Conservation (phyloP, 2,113 vertebrate species). For the Sorex fumeus region DNA sequence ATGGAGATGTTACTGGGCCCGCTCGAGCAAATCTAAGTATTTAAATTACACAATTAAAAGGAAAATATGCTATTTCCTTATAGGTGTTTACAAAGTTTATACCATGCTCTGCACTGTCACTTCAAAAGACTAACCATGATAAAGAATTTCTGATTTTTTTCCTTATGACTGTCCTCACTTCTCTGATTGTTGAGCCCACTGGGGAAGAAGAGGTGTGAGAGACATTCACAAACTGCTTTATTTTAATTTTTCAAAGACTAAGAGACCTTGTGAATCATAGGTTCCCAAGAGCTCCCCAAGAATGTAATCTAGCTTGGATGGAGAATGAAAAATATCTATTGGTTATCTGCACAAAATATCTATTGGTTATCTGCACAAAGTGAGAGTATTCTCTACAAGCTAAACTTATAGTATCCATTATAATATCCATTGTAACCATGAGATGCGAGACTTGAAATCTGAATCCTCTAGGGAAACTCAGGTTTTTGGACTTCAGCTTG, state of each 20-base stretch:
- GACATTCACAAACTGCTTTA: not conserved
- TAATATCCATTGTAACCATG: not conserved
- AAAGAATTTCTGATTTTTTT: not conserved
- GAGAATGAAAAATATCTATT: not conserved
- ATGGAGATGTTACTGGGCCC: too few species aligned
- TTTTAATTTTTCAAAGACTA: not conserved
- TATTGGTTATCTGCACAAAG: not conserved
- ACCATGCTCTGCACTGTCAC: not conserved
- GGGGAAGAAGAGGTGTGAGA: not conserved
- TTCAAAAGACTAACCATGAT: not conserved
- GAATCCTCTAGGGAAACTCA: conserved; percentile 26
- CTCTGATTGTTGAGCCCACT: not conserved
- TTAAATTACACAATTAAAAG: not conserved
- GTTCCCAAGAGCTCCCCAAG: not conserved
- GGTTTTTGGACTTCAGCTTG: not conserved
- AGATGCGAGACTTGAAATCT: not conserved
- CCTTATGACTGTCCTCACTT: not conserved
- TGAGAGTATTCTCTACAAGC: not conserved
- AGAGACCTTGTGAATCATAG: not conserved
- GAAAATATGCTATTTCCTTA: not conserved
- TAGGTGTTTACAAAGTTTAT: not conserved
- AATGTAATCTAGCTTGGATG: not conserved
- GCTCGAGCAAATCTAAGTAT: too few species aligned
- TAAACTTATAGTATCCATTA: not conserved
- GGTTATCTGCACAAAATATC: not conserved